Base-by-base conservation (phyloP, 1,140 invertebrate genomes). In the Drosophila mayri region DNA sequence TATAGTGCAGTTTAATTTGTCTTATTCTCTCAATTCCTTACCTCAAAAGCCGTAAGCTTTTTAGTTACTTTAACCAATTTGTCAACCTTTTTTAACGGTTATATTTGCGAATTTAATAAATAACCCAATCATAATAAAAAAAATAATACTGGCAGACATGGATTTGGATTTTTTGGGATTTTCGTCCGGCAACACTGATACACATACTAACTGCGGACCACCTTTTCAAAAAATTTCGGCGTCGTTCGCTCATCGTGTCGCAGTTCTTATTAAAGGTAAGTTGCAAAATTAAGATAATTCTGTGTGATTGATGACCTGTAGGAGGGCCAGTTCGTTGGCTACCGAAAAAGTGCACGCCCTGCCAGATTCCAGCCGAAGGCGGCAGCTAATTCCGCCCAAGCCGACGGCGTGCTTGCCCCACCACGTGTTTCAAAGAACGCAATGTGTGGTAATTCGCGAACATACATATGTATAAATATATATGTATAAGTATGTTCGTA, bases 401-500 rank as follows among this genome's bases (percentile, higher is more conserved):
- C 18, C 62, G 37, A 32, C 30, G 50, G 43, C 28, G 12, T 11
- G 10, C 37, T 35, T n/a, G 50, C n/a, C 6, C n/a, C 49, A 74
- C 71, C 71, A 74, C 71, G 71, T 74, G 71, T 75, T 74, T 74
- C 16, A 11, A 54, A 63, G 25, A 74, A 38, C 46, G 68, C 47
- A 52, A 54, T 62, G 71, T 62, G 57, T 62, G 70, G 57, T 61
- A 74, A 74, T 74, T 75, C 37, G 35, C 66, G 71, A 28, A 73
- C 47, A 73, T 55, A 35, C 54, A 47, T 25, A 67, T 37, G 47
- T 3, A 47, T 41, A 35, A 3, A 4, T 35, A 50, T 11, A 4
- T 35, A 28, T 20, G 32, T 46, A 46, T 30, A 60, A 35, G 18
- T 25, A 58, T 9, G 46, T 52, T 46, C 25, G 11, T 46, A 20